Base-by-base conservation (phyloP, 92 coral and sea anemone genomes). In the Epizoanthus fatuus region DNA sequence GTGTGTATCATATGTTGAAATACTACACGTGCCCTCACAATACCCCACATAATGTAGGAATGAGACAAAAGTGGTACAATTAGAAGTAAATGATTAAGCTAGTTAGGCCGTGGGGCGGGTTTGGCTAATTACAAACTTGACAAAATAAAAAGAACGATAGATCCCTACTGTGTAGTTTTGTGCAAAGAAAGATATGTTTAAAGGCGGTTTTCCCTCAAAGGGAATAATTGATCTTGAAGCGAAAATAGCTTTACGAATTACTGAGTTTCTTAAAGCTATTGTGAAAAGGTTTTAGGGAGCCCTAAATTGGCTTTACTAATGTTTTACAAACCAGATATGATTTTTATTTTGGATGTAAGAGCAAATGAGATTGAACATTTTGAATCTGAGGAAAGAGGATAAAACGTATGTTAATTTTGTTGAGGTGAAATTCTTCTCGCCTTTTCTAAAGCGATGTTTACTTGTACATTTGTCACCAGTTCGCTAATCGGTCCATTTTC, bases 11-110 rank as follows among this genome's bases (percentile, higher is more conserved):
- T 84, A 87, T 92, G 79, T 84, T 64, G 67, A 72, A 38, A 29
- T 13, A 3, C n/a, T n/a, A 86, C 98, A 94, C 98, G 98, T 94
- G 98, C 93, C 95, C 47, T 42, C 37, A 76, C 81, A 76, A 76
- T 76, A 25, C 69, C 38, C 53, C 13, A 49, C 53, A 60, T 70
- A 76, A 76, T 60, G 45, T 68, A 59, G 69, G 69, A 59, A 59
- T 60, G 37, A 58, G 5, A 54, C 45, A 19, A 54, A 40, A 4
- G 40, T 20, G 47, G 17, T 19, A 63, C 55, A 76, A 76, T 76
- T 76, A 76, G 44, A 55, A 4, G 5, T 11, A 32, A 15, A 37
- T 76, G 56, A 76, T 59, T 76, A 76, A 76, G 69, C 37, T 35
- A 60, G 7, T 76, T 45, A 17, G 63, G 63, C 64, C 3, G 38